These are phyloP conservation scores for Philhelius pedissequus DNA, from an alignment of 2,888 invertebrate species.

Conservation along the genomic window DNA sequence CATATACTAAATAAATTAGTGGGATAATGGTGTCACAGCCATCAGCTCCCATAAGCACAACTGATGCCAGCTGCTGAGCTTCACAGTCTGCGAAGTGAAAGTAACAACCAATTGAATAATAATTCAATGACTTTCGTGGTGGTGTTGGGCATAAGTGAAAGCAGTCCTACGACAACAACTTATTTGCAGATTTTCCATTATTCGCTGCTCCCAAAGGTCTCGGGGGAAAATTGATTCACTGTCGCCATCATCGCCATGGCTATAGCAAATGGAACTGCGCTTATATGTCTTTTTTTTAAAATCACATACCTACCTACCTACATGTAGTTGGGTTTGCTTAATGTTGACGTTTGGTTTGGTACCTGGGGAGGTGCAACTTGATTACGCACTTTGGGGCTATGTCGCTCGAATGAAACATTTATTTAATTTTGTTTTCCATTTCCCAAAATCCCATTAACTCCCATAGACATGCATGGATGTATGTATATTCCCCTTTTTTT, in stretches of 20 bases:
- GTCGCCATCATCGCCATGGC: neutral
- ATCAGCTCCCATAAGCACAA: conserved; percentile 14
- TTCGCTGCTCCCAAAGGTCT: conserved; percentile 53
- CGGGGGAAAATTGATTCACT: conserved; percentile 35
- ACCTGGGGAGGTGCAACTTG: conserved; percentile 14
- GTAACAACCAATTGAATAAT: conserved; percentile 63
- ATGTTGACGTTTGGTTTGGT: neutral
- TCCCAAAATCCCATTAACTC: conserved; percentile 15
- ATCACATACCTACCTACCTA: neutral
- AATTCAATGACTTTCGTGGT: conserved; percentile 48
- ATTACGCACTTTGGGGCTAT: conserved; percentile 45
- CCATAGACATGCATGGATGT: conserved; percentile 8
- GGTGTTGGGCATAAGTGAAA: conserved; percentile 66
- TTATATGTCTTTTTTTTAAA: neutral
- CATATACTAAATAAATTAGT: too few relatives aligned
- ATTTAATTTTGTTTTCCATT: conserved; percentile 13
- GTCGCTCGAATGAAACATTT: neutral
- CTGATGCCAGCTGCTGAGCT: neutral
- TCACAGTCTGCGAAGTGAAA: conserved; percentile 46
- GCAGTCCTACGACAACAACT: conserved; percentile 64
- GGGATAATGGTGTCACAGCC: neutral
- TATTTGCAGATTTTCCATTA: conserved; percentile 42
- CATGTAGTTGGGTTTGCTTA: neutral
- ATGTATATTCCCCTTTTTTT: neutral
- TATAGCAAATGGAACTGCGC: neutral